Evolutionary conservation across 2,797 vertebrate genomes (phyloP), one percentile per base, ranked within the genome.

Genomic region (Aplochiton taeniatus): DNA sequence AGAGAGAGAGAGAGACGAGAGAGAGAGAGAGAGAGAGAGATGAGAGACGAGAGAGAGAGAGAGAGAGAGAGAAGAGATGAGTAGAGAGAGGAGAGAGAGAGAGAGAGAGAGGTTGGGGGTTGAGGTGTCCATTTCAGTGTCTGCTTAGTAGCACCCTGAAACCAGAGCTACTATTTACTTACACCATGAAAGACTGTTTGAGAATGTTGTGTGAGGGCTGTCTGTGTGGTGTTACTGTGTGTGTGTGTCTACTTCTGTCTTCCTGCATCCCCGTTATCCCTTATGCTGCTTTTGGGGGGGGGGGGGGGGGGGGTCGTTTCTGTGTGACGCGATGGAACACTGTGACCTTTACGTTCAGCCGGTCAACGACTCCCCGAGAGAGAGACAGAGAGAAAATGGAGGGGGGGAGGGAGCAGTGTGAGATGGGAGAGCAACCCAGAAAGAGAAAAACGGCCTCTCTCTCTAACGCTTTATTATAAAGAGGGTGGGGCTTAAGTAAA

Each of bases 301-400:
- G 68, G 69, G 66, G 63, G 63, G 0, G 19, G 74, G 73, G 63
- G 65, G 14, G 78, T 78, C 78, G 76, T 83, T 79, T n/a, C n/a
- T 81, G 69, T 79, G 77, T 83, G 80, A 79, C 66, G 71, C 57
- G 1, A 70, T 84, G 90, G 89, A 89, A 91, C 83, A 90, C 88
- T 87, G 58, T 88, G 87, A 89, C 87, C 89, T 50, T n/a, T 56
- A 55, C 67, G 87, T 88, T 87, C 82, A 84, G 74, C 65, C 63
- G 85, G 73, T 83, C 76, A 77, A 83, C 81, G 81, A 74, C 77
- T 90, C 87, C 83, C 49, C 17, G 78, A 75, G 69, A 50, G 53
- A 41, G 65, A 46, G 44, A 11, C 48, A 45, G 48, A 16, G 82
- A 79, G 83, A 74, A 43, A 56, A 70, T 52, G 63, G 71, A 63